phyloP scores from a whole-genome alignment of 1,140 invertebrate genomes.

The Dinothrombium tinctorium region DNA sequence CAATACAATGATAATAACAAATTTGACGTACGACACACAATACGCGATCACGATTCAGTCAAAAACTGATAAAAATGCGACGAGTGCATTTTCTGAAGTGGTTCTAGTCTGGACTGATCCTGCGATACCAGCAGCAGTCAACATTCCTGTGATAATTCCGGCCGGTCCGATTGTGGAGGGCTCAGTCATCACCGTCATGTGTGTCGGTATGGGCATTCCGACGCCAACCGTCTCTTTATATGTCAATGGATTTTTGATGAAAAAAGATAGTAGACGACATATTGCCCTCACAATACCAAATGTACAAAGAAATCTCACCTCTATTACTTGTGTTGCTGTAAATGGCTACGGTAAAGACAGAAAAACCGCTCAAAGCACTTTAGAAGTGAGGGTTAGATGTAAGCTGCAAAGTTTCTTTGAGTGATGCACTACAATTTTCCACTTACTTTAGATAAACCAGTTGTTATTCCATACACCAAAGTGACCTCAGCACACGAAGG shows the following conservation, averaged over 20 bases:
- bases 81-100: constrained; percentile 22
- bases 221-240: constrained; percentile 46
- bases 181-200: constrained; percentile 53
- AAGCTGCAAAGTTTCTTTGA: constrained; percentile 22
- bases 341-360: not conserved
- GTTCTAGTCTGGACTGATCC: constrained; percentile 60
- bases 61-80: constrained; percentile 7
- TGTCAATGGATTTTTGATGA: constrained; percentile 7
- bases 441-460: not conserved
- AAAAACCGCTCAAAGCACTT: constrained; percentile 38
- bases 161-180: constrained; percentile 53
- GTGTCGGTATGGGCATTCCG: constrained; percentile 53
- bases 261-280: constrained; percentile 8
- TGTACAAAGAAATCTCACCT: constrained; percentile 51
- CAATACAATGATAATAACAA: constrained; percentile 5
- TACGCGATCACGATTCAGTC: constrained; percentile 16
- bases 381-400: constrained; percentile 49
- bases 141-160: constrained; percentile 55
- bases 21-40: constrained; percentile 5
- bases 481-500: not conserved
- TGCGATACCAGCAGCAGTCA: constrained; percentile 53
- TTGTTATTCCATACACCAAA: not conserved
- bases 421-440: constrained; percentile 1
- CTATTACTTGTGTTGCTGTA: constrained; percentile 7
- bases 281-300: constrained; percentile 56